Base-by-base conservation (phyloP, 2,888 invertebrate genomes). In the Agrypnus murinus region DNA sequence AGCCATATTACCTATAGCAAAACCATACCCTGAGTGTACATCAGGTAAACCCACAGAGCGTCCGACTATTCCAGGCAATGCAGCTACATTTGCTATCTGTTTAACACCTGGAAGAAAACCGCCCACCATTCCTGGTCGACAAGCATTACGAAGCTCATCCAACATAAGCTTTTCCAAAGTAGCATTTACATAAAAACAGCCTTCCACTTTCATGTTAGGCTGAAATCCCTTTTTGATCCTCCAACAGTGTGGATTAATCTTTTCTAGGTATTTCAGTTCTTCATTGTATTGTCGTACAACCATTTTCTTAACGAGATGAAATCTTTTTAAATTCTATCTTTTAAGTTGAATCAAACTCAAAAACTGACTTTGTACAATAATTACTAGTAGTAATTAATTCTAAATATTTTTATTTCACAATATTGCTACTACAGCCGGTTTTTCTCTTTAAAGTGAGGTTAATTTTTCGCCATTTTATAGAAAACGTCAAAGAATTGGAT, bases 1-100 rank as follows among this genome's bases (percentile, higher is more conserved):
- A 73, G 99, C 99, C 96, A 99, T 98, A 85, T 99, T 99, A 62
- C 98, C 94, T 84, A 99, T 99, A 10, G 99, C 99, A 90, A 99
- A 99, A 62, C 99, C 99, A 88, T 99, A 99, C 12, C 99, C 99
- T 3, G 98, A 96, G 86, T 99, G 99, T 14, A 99, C 92, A 87
- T 99, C 99, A 0, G 99, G 99, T 69, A 99, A 87, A 1, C 98
- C 99, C 68, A 99, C 93, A 0, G 98, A 98, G 77, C 85, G 90
- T 53, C 96, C 95, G 10, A 99, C 97, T 76, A 99, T 99, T 0
- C 99, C 99, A 9, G 99, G 99, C 69, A 99, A 87, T 0, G 99
- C 97, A 34, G 99, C 99, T 32, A 99, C 99, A 88, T 99, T 99
- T 2, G 97, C 99, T 74, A 99, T 99, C 87, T 99, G 99, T 86